These are phyloP conservation scores for Vicugna pacos DNA, from an alignment of 2,113 vertebrate genomes.

Conservation along the genomic window DNA sequence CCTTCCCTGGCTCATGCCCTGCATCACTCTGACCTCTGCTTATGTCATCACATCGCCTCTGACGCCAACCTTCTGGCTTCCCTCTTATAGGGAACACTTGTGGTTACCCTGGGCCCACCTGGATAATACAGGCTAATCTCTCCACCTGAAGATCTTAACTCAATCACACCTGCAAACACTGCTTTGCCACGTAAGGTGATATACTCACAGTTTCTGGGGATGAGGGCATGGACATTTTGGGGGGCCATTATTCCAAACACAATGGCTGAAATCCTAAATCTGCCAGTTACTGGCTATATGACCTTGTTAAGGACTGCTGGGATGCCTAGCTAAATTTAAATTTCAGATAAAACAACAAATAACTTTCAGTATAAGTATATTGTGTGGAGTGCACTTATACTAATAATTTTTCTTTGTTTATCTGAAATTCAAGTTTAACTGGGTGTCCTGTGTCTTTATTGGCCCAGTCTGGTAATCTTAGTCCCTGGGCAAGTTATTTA, in stretches of 20 bases:
- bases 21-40: not conserved
- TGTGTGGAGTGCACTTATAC: not conserved
- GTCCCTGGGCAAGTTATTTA: not conserved
- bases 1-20: not conserved
- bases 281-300: not conserved
- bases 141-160: not conserved
- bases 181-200: not conserved
- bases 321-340: not conserved
- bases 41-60: not conserved
- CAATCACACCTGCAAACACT: not conserved
- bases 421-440: not conserved
- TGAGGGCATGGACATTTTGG: not conserved
- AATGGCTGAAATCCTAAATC: not conserved
- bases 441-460: not conserved
- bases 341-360: not conserved
- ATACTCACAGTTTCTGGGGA: not conserved
- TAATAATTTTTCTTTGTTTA: not conserved
- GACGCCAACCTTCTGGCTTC: not conserved
- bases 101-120: not conserved
- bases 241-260: not conserved
- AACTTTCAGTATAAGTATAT: not conserved
- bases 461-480: not conserved
- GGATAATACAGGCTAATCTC: not conserved
- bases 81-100: not conserved
- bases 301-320: not conserved